Base-by-base conservation (phyloP, 2,888 invertebrate genomes). In the Epistrophe eligans region DNA sequence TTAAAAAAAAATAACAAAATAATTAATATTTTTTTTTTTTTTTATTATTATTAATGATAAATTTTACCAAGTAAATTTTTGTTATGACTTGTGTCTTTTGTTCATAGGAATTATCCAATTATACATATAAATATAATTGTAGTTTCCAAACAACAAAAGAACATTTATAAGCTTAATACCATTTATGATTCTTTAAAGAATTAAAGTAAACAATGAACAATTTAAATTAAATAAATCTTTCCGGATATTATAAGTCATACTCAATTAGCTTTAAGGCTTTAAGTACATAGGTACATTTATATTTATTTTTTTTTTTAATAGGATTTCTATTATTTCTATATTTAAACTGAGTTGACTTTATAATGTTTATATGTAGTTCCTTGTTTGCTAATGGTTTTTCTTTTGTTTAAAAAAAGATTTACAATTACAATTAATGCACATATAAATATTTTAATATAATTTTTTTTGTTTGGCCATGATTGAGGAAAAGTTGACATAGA, bases 1-100 rank as follows among this genome's bases (percentile, higher is more conserved):
- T 9, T 1, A 8, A 43, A 40, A 40, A 40, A 40, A 35, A 43
- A 40, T 0, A 19, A 40, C 2, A 43, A 43, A 13, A 60, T n/a
- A 19, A 24, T 40, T 40, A 60, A 60, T 43, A 15, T 10, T 2
- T 43, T 60, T 8, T 28, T 40, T 5, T 15, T 48, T 4, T n/a
- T 5, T 15, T 48, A 1, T n/a, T 66, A 17, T 19, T 19, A 40
- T 40, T 60, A 66, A 48, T 48, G 62, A 62, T 62, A 2, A 66
- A 66, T 35, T 66, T 62, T 66, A 24, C 3, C 13, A 45, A 45
- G 10, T 45, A 24, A 43, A 64, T 17, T 17, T 17, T 28, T 66
- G 66, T 48, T 66, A 35, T 66, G 66, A 48, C 66, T 66, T n/a
- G 48, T 66, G 48, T 13, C 48, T 66, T 7, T 19, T 66, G 66